Evolutionary conservation across 2,888 invertebrate genomes (phyloP), one percentile per base, ranked within the genome.

Genomic region (Chymomyza fuscimana): DNA sequence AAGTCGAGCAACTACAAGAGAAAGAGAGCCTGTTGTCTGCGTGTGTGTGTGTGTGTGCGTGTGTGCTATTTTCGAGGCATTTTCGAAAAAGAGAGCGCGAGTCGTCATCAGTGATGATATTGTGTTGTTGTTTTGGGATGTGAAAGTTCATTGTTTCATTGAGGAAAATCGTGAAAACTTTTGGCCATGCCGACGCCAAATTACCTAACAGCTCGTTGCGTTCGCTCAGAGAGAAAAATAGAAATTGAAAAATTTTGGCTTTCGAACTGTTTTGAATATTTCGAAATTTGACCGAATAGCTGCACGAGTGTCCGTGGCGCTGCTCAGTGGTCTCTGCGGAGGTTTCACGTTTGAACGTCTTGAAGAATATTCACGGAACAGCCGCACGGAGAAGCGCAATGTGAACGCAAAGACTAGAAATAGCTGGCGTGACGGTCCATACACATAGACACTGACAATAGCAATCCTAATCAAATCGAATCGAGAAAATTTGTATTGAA

Each of bases 241-340:
- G 25, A 25, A 25, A 25, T 25, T 25, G 25, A 7, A 32, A 59
- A 59, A 59, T 59, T 59, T 19, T 19, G 16, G 67, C 54, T 62
- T 77, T 75, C 65, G 65, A 25, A 66, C 62, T 69, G 29, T 59
- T 69, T 58, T n/a, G 10, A 36, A 15, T 32, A 52, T 69, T 71
- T 64, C 66, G 56, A 32, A 59, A 22, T 46, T 25, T 58, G 56
- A 61, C 61, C 61, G 63, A 69, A 60, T 50, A 64, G 63, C 58
- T 52, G 76, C 70, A 73, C 70, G 69, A 54, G 66, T 60, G 65
- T 64, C 64, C 66, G 59, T 66, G 65, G 65, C 64, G 46, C 73
- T 81, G 77, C 86, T 91, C 91, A 91, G 91, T 91, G 91, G 90
- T 91, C 91, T 91, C 91, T 90, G 90, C 91, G 91, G 91, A 91